Conservation (phyloP, 2,113 vertebrate genomes). For the Cryptomyrus ogoouensis region DNA sequence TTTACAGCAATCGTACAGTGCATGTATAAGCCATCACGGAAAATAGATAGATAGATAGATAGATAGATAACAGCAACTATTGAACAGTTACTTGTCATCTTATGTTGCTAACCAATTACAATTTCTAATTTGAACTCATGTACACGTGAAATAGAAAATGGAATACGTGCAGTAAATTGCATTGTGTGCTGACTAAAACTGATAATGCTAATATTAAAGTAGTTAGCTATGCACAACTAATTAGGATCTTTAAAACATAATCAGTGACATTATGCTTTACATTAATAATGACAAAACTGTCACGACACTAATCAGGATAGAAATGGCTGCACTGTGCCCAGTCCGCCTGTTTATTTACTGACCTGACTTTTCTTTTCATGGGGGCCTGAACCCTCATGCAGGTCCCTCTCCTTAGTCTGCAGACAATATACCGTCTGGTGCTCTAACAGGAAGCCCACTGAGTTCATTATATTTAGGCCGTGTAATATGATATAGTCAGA, state of each 20-base stretch:
- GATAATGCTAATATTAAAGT: background rate
- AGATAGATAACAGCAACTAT: background rate
- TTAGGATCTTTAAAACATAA: background rate
- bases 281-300: background rate
- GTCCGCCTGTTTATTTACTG: background rate
- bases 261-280: background rate
- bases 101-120: background rate
- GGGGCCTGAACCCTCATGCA: background rate
- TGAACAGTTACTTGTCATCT: no score
- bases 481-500: slow-evolving; percentile 8
- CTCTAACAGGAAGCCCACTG: background rate
- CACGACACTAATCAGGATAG: background rate
- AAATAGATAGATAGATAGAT: background rate
- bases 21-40: background rate
- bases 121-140: background rate
- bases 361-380: background rate
- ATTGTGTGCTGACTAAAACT: background rate
- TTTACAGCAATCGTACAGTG: background rate
- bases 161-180: background rate
- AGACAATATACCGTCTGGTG: background rate
- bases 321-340: background rate
- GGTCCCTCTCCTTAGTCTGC: background rate
- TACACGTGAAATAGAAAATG: background rate
- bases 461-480: background rate
- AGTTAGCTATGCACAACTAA: background rate